Base-by-base conservation (phyloP, 1,140 invertebrate species). In the Tetraneura akinire region DNA sequence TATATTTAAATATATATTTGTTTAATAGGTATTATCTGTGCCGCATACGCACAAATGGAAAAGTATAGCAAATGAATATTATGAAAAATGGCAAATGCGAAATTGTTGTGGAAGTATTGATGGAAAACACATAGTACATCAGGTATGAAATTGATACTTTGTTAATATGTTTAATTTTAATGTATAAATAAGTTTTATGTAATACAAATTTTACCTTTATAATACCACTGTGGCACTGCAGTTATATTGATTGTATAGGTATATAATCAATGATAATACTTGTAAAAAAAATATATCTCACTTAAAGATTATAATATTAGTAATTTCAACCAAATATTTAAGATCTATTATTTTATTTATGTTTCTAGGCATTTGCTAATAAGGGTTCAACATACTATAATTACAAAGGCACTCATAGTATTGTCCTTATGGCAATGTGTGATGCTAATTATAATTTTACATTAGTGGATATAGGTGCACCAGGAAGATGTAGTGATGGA, bases 321-420 rank as follows among this genome's bases (percentile, higher is more conserved):
- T n/a, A n/a, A n/a, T n/a, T n/a, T n/a, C n/a, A n/a, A n/a, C n/a
- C n/a, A n/a, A n/a, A n/a, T n/a, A n/a, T n/a, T n/a, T n/a, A n/a
- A n/a, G n/a, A n/a, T n/a, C n/a, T n/a, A n/a, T n/a, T n/a, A n/a
- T n/a, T n/a, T n/a, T n/a, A n/a, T n/a, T n/a, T n/a, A n/a, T n/a
- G n/a, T 60, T 4, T 60, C 26, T 0, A 60, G 57, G 57, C 57
- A 60, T 60, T 60, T 29, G 57, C 55, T 32, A 84, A 84, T 26
- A 83, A 81, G 70, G 86, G 86, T 49, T 82, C 84, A 16, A 37
- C 82, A 18, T 87, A 82, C 82, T 86, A 83, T 66, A 88, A 88
- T 81, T 87, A 88, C 62, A 88, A 88, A 82, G 64, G 83, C 1
- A 84, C 81, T 82, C 87, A 85, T 83, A 87, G 85, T 37, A 84